Percentiles rank a stretch among this genome's conserved stretches.
These are phyloP conservation scores for Galendromus occidentalis DNA, from an alignment of 1,140 invertebrate genomes.

Conservation along the genomic window DNA sequence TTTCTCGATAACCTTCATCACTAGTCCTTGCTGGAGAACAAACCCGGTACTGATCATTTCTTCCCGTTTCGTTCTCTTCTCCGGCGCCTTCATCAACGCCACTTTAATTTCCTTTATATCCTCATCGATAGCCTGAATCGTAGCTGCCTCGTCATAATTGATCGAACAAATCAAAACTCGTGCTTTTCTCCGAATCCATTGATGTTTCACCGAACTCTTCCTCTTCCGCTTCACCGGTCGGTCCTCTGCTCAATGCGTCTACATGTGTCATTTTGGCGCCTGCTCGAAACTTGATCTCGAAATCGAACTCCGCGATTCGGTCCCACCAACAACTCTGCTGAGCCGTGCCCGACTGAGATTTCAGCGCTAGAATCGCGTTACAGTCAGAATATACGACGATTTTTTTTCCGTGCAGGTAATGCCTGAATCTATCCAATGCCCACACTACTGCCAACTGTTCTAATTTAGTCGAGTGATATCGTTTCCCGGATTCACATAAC, in stretches of 20 bases:
- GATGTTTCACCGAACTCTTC: too few relatives aligned
- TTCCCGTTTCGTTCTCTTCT: too few relatives aligned
- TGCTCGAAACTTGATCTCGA: neutral
- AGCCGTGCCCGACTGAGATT: neutral
- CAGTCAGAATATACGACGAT: neutral
- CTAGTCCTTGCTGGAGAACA: too few relatives aligned
- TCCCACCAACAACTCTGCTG: neutral
- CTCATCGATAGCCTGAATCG: too few relatives aligned
- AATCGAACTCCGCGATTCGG: neutral
- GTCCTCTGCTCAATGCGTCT: neutral
- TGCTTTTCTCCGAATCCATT: too few relatives aligned
- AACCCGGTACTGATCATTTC: too few relatives aligned
- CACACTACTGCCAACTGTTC: neutral
- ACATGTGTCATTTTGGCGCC: neutral
- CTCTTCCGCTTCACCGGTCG: too few relatives aligned
- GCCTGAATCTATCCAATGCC: neutral
- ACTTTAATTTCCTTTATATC: too few relatives aligned
- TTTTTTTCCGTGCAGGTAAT: neutral
- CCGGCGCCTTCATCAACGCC: too few relatives aligned
- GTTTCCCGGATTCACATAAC: neutral
- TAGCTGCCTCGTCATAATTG: too few relatives aligned
- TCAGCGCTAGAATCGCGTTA: neutral
- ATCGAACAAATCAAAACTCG: too few relatives aligned
- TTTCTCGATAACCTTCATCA: too few relatives aligned
- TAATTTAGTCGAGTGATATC: neutral